phyloP scores from a whole-genome alignment of 1,140 invertebrate genomes.

The Drosophila repleta region DNA sequence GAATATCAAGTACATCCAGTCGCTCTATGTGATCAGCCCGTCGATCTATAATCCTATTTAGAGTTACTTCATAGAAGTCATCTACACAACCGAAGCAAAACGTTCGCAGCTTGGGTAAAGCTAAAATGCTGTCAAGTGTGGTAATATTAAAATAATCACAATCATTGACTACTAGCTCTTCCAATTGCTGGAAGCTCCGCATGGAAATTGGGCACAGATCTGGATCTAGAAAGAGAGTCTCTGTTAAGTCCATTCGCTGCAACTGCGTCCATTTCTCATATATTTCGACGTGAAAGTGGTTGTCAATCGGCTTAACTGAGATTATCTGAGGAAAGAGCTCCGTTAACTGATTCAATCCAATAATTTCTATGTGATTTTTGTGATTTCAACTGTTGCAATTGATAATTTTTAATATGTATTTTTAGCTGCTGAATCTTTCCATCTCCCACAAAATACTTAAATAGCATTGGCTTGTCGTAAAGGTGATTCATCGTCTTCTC shows the following conservation, averaged over 20 bases:
- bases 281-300: background rate
- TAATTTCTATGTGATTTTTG: too few species aligned
- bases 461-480: background rate
- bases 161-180: slow-evolving; percentile 7
- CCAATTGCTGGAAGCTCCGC: background rate
- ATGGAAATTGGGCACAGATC: too few species aligned
- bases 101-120: slow-evolving; percentile 5
- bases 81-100: background rate
- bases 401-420: background rate
- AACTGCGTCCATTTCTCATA: background rate
- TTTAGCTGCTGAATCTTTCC: background rate
- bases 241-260: slow-evolving; percentile 15
- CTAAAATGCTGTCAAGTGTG: background rate
- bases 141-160: background rate
- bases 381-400: background rate
- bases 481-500: background rate
- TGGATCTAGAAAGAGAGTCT: too few species aligned
- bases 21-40: slow-evolving; percentile 1
- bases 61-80: background rate
- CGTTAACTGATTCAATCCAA: background rate
- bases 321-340: slow-evolving; percentile 4
- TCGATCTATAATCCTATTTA: background rate
- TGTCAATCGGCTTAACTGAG: background rate
- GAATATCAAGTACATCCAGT: slow-evolving; percentile 7
- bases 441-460: background rate